Conservation (phyloP, 2,113 vertebrate genomes). For the Gulo gulo region DNA sequence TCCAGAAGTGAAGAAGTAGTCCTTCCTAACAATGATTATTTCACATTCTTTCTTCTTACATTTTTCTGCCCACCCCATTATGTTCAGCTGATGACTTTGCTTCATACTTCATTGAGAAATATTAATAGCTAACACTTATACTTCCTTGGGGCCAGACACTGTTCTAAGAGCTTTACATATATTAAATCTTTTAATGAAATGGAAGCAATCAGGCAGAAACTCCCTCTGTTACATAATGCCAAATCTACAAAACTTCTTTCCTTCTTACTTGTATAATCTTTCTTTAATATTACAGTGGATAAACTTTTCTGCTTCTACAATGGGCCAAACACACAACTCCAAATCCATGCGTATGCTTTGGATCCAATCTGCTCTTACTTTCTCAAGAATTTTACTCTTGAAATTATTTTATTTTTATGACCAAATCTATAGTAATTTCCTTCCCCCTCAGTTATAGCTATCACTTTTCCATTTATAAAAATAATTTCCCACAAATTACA, state of each 20-base stretch:
- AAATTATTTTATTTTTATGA: background rate
- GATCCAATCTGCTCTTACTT: background rate
- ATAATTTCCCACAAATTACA: background rate
- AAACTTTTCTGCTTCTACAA: background rate
- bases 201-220: conserved; percentile 52
- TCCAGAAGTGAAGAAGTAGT: background rate
- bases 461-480: background rate
- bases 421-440: background rate
- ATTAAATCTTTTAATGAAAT: conserved; percentile 57
- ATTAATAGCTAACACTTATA: conserved; percentile 42
- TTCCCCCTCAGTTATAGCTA: background rate
- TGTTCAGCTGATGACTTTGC: conserved; percentile 41
- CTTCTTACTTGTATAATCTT: background rate
- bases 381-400: background rate
- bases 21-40: background rate
- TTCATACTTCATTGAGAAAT: conserved; percentile 62
- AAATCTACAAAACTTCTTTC: conserved; percentile 8
- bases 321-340: background rate
- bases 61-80: background rate
- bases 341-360: background rate
- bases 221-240: background rate
- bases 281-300: background rate
- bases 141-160: background rate
- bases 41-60: background rate
- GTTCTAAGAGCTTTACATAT: conserved; percentile 48